Base-by-base conservation (phyloP, 2,113 vertebrate species). In the Lasiurus borealis region DNA sequence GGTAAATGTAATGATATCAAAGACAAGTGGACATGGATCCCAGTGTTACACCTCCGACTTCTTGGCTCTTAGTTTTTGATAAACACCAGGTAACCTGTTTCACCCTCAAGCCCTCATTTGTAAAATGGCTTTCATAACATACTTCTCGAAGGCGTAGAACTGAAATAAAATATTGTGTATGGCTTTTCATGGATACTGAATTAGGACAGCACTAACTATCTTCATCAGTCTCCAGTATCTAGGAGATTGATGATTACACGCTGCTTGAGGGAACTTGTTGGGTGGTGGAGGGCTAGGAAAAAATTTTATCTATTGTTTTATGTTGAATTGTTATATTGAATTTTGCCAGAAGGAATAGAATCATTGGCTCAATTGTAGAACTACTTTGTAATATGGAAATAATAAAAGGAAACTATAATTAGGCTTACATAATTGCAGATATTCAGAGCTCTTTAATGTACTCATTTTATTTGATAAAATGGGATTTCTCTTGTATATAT, bases 241-340 rank as follows among this genome's bases (percentile, higher is more conserved):
- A 36, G 72, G 40, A 88, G 18, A 5, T 44, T 72, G 46, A 54
- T 93, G 66, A 48, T 80, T 48, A 46, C 6, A 64, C 6, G 16
- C 46, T 85, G 13, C 80, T 92, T 72, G 46, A 85, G 16, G 34
- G n/a, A 59, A 85, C 52, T 92, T 92, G 7, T 85, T 66, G 2
- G 16, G 72, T 27, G 73, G 2, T 15, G 11, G 6, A 6, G 50
- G 50, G 8, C 44, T 73, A 52, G 19, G 27, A 75, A 29, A 82
- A 90, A 94, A 72, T 8, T 13, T 25, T 85, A 73, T 15, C 5
- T 1, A 10, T 88, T 90, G 59, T 91, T 84, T 95, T 93, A 29
- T 25, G 52, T 89, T 95, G 84, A 96, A 93, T 80, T 93, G 68
- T 75, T 95, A 18, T 44, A 48, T 75, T 94, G 19, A 89, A 84